These are phyloP conservation scores for Altica lythri DNA, from an alignment of 2,888 invertebrate genomes.

Conservation along the genomic window DNA sequence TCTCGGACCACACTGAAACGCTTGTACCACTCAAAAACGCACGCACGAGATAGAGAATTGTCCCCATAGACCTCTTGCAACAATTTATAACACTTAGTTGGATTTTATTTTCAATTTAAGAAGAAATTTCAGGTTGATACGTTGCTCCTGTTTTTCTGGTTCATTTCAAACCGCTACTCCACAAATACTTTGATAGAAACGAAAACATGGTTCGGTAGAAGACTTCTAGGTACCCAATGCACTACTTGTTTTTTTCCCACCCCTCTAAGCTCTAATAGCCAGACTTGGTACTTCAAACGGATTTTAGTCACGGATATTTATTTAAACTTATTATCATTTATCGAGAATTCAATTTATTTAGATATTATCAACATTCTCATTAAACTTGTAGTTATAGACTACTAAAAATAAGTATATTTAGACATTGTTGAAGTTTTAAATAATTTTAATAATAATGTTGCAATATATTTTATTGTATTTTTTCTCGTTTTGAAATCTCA, in stretches of 20 bases:
- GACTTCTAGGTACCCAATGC: background rate
- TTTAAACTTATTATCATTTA: constrained; percentile 34
- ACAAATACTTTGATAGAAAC: too few relatives aligned
- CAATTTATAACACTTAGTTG: too few relatives aligned
- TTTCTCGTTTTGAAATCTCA: too few relatives aligned
- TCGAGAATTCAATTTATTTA: constrained; percentile 8
- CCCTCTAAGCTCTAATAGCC: constrained; percentile 7
- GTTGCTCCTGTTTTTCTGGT: too few relatives aligned
- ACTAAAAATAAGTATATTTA: constrained; percentile 34
- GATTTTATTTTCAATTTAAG: too few relatives aligned
- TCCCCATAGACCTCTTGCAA: too few relatives aligned
- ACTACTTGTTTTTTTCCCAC: background rate
- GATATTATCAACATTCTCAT: constrained; percentile 40
- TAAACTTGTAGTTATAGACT: constrained; percentile 37
- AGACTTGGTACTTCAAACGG: constrained; percentile 20
- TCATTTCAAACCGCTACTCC: too few relatives aligned
- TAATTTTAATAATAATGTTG: constrained; percentile 45
- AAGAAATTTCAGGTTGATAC: too few relatives aligned
- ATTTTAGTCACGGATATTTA: constrained; percentile 30
- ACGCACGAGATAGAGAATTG: too few relatives aligned
- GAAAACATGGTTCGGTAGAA: too few relatives aligned
- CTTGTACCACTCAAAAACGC: too few relatives aligned
- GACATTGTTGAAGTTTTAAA: constrained; percentile 45
- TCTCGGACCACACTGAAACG: too few relatives aligned
- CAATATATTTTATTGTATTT: constrained; percentile 31